A percentile compares a stretch with the other conserved stretches of the same genome.
These are phyloP conservation scores for Oscheius myriophilus DNA, from an alignment of 2,888 invertebrate species.

Conservation along the genomic window DNA sequence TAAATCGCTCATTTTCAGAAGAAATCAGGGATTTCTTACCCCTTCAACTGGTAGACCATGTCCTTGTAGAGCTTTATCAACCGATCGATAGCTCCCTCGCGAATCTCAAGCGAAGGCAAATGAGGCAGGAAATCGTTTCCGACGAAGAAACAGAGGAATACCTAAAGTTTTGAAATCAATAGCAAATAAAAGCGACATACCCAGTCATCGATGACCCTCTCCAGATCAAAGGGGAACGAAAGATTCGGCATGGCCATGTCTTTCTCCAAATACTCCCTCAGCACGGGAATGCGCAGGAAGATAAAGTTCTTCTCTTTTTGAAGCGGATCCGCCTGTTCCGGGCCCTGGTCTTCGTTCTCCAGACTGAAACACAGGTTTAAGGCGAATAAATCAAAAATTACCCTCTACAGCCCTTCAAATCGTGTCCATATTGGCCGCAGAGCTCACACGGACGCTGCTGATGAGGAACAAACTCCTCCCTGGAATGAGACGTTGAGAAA, in stretches of 20 bases:
- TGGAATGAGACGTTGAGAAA: constrained; percentile 24
- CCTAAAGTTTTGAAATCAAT: constrained; percentile 74
- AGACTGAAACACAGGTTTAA: constrained; percentile 35
- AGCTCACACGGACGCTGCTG: constrained; percentile 94
- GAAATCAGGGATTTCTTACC: constrained; percentile 33
- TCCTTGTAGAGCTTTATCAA: constrained; percentile 89
- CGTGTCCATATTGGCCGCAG: constrained; percentile 80
- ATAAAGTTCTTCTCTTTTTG: constrained; percentile 69
- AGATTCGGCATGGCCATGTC: constrained; percentile 90
- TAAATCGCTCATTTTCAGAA: constrained; percentile 18
- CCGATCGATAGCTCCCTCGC: constrained; percentile 83
- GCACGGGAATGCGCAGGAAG: constrained; percentile 85
- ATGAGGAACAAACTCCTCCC: constrained; percentile 97
- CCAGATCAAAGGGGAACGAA: constrained; percentile 93
- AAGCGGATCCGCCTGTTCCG: constrained; percentile 61
- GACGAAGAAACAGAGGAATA: constrained; percentile 91
- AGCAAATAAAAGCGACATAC: constrained; percentile 72
- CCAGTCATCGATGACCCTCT: constrained; percentile 96
- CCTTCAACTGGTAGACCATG: constrained; percentile 65
- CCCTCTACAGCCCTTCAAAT: constrained; percentile 69
- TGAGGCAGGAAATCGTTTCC: constrained; percentile 99
- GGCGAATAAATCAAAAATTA: constrained; percentile 10
- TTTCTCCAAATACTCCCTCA: constrained; percentile 86
- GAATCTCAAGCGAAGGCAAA: constrained; percentile 94
- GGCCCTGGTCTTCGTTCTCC: constrained; percentile 55